These are phyloP conservation scores for Urophycis tenuis DNA, from an alignment of 2,797 vertebrate species.

Conservation along the genomic window DNA sequence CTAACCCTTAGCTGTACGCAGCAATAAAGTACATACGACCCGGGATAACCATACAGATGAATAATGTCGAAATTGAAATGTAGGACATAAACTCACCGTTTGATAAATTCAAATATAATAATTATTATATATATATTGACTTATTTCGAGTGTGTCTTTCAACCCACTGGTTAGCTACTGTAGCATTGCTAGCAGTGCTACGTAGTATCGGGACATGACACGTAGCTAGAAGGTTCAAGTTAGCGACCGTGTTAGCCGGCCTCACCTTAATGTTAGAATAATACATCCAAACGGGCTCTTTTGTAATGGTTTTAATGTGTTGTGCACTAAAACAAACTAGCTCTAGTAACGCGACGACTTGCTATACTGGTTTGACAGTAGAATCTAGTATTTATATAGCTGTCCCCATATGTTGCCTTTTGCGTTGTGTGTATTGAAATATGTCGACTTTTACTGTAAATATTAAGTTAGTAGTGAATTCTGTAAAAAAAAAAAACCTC, in stretches of 20 bases:
- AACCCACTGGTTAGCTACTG: constrained; percentile 35
- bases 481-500: background rate
- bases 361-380: background rate
- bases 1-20: constrained; percentile 28
- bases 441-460: background rate
- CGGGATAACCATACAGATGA: background rate
- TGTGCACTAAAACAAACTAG: background rate
- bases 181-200: constrained; percentile 38
- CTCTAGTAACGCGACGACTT: background rate
- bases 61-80: too few species aligned
- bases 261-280: constrained; percentile 12
- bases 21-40: background rate
- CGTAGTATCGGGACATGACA: constrained; percentile 64
- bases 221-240: constrained; percentile 60
- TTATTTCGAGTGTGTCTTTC: constrained; percentile 2
- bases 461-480: background rate
- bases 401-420: background rate
- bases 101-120: background rate
- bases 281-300: background rate
- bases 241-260: constrained; percentile 41
- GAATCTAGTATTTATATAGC: background rate
- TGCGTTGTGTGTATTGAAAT: background rate
- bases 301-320: background rate
- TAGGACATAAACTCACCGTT: background rate
- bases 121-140: too few species aligned